These are phyloP conservation scores for Punctoribates punctum DNA, from an alignment of 2,888 invertebrate species.

Conservation along the genomic window DNA sequence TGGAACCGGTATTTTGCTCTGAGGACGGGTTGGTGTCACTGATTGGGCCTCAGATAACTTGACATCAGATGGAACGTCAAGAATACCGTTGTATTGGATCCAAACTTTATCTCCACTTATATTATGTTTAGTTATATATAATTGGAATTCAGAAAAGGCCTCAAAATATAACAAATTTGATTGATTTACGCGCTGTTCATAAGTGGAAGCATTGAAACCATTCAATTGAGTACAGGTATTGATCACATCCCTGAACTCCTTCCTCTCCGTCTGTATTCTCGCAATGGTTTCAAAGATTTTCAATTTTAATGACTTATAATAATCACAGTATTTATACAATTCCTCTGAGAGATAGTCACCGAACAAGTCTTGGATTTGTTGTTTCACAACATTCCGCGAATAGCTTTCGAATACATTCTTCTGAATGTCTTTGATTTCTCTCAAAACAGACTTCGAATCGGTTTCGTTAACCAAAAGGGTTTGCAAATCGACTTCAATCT, in stretches of 20 bases:
- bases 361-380: not conserved
- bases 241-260: constrained; percentile 2
- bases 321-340: not conserved
- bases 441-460: not conserved
- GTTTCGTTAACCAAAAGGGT: not conserved
- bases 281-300: constrained; percentile 6
- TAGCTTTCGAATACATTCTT: not conserved
- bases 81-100: not conserved
- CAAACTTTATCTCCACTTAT: not conserved
- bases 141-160: not conserved
- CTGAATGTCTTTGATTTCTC: not conserved
- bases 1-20: not conserved
- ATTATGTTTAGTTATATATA: not conserved
- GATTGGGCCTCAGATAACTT: not conserved
- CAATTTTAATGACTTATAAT: not conserved
- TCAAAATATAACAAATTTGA: constrained; percentile 11
- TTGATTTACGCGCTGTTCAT: not conserved
- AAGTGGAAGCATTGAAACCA: not conserved
- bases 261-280: not conserved
- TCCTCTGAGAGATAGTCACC: not conserved
- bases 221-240: not conserved
- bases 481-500: not conserved
- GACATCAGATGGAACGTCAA: not conserved
- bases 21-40: not conserved
- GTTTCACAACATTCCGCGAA: not conserved